phyloP scores from a whole-genome alignment of 2,113 vertebrate genomes.

The Dolichotis patagonum region DNA sequence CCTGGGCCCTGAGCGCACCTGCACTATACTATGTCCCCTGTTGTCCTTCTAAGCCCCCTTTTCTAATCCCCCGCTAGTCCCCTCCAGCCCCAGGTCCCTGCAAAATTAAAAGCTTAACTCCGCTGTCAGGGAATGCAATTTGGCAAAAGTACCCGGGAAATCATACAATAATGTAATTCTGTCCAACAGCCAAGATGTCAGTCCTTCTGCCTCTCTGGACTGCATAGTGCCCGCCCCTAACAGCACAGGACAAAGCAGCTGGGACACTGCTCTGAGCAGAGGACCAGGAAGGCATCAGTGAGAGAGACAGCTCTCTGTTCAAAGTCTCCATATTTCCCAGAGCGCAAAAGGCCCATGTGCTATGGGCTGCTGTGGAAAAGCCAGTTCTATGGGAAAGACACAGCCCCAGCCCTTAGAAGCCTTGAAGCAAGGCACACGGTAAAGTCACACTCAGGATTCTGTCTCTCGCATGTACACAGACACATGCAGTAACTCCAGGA shows the following conservation, averaged over 20 bases:
- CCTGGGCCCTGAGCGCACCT: too few species aligned
- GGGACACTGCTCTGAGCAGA: not conserved
- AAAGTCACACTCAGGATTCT: not conserved
- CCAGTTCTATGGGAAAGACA: not conserved
- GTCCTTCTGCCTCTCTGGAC: not conserved
- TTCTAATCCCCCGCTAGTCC: too few species aligned
- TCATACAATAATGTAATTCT: not conserved
- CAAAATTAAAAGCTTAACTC: not conserved
- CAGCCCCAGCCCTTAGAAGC: not conserved
- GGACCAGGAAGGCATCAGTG: too few species aligned
- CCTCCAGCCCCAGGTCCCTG: too few species aligned
- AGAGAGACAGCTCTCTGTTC: not conserved
- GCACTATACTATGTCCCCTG: too few species aligned
- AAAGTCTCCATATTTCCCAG: not conserved
- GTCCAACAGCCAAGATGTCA: not conserved
- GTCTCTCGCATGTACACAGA: not conserved
- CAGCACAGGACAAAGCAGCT: not conserved
- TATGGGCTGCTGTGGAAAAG: not conserved
- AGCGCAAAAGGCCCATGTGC: not conserved
- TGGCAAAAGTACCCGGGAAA: constrained; percentile 48
- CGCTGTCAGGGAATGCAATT: not conserved
- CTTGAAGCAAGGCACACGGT: not conserved
- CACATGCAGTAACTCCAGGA: not conserved
- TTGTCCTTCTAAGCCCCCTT: too few species aligned
- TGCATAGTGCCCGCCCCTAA: not conserved